phyloP scores from a whole-genome alignment of 2,797 vertebrate species.

The Anguilla obscura region DNA sequence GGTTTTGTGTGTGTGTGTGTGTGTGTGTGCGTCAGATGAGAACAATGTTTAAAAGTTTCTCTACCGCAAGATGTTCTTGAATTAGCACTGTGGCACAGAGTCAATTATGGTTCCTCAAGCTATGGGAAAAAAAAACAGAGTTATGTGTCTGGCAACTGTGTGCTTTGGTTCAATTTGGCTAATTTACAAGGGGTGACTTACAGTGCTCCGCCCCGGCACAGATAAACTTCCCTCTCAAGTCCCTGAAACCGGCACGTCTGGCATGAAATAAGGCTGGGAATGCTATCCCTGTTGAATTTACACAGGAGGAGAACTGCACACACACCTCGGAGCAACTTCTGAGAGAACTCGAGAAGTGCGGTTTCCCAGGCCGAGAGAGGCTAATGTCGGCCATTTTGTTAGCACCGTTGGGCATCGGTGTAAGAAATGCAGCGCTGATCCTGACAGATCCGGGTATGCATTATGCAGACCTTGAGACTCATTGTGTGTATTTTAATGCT shows the following conservation, averaged over 20 bases:
- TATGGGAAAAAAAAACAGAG: neutral
- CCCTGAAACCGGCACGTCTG: neutral
- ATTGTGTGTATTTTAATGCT: neutral
- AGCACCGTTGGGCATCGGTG: neutral
- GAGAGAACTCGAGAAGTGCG: neutral
- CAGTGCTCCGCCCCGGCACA: neutral
- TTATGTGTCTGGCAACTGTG: neutral
- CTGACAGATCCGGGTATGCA: neutral
- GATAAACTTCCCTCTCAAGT: neutral
- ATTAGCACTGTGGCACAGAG: neutral
- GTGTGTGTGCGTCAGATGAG: neutral
- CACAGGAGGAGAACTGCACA: neutral
- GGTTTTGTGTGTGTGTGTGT: slow-evolving; percentile 1
- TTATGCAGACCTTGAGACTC: neutral
- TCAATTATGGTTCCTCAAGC: neutral
- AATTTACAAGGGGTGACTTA: slow-evolving; percentile 8
- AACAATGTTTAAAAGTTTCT: neutral
- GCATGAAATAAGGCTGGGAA: neutral
- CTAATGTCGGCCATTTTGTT: neutral
- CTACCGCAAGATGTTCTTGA: neutral
- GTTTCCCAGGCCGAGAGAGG: neutral
- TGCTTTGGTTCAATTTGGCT: neutral
- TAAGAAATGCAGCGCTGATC: neutral
- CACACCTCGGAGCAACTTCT: neutral
- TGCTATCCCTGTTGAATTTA: neutral